Conservation (phyloP, 2,797 vertebrate species). For the Cuniculus paca region DNA sequence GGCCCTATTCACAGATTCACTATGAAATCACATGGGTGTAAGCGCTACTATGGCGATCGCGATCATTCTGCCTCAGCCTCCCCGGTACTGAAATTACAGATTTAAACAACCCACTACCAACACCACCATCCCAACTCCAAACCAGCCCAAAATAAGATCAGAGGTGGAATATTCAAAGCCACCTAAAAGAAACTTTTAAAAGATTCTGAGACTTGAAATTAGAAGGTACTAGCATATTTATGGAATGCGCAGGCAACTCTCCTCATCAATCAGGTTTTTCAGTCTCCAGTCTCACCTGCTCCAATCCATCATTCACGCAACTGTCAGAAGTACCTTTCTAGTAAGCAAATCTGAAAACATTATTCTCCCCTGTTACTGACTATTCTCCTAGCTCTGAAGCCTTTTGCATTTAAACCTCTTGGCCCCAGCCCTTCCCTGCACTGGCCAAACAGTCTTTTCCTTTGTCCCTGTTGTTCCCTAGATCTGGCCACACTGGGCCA, state of each 20-base stretch:
- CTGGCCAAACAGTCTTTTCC: not conserved
- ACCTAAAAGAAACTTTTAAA: not conserved
- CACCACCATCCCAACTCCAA: not conserved
- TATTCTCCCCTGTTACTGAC: not conserved
- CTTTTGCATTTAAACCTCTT: not conserved
- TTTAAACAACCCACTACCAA: not conserved
- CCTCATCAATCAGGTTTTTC: not conserved
- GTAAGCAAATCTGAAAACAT: slow-evolving; percentile 12
- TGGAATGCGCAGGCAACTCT: not conserved
- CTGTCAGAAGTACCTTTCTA: not conserved
- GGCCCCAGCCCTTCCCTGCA: not conserved
- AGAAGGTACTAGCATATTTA: not conserved
- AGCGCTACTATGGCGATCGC: not conserved
- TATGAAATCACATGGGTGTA: not conserved
- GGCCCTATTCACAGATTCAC: not conserved
- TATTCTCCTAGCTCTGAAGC: not conserved
- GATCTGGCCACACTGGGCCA: not conserved
- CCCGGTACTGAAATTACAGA: not conserved
- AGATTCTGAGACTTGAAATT: not conserved
- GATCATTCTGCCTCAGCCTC: not conserved
- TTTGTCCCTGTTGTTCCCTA: not conserved
- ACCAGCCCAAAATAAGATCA: not conserved
- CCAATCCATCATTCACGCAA: not conserved
- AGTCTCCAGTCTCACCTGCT: not conserved
- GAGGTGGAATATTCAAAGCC: not conserved